Conservation (phyloP, 2,113 vertebrate species). For the Scomber japonicus region DNA sequence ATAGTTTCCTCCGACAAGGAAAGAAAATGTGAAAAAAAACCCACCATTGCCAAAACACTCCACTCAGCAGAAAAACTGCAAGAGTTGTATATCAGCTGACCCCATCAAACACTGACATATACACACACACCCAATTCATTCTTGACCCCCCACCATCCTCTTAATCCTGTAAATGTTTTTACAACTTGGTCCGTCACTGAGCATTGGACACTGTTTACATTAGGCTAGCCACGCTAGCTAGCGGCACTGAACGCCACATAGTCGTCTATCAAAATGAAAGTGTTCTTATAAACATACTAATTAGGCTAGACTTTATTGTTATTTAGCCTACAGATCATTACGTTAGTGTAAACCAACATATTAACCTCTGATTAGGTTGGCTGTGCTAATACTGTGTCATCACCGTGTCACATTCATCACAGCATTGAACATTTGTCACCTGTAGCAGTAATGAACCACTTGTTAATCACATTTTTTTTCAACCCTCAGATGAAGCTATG, state of each 20-base stretch:
- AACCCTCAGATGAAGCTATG: neutral
- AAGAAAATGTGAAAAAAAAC: slow-evolving; percentile 39
- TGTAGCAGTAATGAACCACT: slow-evolving; percentile 31
- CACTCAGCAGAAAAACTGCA: slow-evolving; percentile 84
- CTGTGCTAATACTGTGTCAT: slow-evolving; percentile 64
- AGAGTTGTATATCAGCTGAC: slow-evolving; percentile 87
- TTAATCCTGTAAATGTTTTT: slow-evolving; percentile 87
- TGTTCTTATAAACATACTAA: slow-evolving; percentile 82
- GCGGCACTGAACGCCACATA: slow-evolving; percentile 60
- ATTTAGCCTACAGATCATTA: slow-evolving; percentile 80
- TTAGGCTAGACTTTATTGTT: slow-evolving; percentile 79
- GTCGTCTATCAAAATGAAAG: slow-evolving; percentile 79
- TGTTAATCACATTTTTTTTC: slow-evolving; percentile 55
- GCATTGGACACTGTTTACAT: slow-evolving; percentile 77
- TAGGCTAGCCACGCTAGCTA: slow-evolving; percentile 68
- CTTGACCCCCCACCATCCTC: slow-evolving; percentile 50
- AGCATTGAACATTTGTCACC: slow-evolving; percentile 43
- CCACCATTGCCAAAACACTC: slow-evolving; percentile 74
- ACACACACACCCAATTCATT: slow-evolving; percentile 22
- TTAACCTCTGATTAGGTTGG: slow-evolving; percentile 81
- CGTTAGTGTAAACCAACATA: slow-evolving; percentile 79
- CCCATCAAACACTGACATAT: slow-evolving; percentile 63
- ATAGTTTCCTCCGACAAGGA: slow-evolving; percentile 52
- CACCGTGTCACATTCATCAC: slow-evolving; percentile 69
- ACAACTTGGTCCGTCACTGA: slow-evolving; percentile 84